phyloP scores from a whole-genome alignment of 1,140 invertebrate species.

The Drosophila lowei region DNA sequence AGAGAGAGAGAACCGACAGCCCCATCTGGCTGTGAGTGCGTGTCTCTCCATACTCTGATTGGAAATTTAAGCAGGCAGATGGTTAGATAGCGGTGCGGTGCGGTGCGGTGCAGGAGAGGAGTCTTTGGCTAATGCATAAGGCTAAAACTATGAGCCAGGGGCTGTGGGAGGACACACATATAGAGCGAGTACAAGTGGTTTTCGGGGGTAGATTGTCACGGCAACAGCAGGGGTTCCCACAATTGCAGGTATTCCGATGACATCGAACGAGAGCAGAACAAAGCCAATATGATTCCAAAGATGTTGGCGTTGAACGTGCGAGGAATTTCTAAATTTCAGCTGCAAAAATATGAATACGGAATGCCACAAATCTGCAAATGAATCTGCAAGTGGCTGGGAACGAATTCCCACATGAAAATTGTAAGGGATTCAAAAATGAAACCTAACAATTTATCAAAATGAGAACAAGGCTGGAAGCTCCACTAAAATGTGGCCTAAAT shows the following conservation, averaged over 20 bases:
- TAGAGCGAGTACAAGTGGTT: too few species aligned
- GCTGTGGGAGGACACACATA: slow-evolving; percentile 9
- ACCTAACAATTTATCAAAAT: too few species aligned
- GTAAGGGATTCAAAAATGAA: not conserved
- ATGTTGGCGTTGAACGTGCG: slow-evolving; percentile 20
- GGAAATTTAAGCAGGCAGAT: slow-evolving; percentile 46
- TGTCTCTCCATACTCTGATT: slow-evolving; percentile 42
- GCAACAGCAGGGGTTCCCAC: slow-evolving; percentile 4
- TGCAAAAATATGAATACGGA: slow-evolving; percentile 10
- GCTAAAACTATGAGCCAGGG: slow-evolving; percentile 40
- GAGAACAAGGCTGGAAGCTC: too few species aligned
- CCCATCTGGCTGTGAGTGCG: slow-evolving; percentile 16
- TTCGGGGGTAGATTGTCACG: slow-evolving; percentile 10
- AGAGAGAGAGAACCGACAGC: not conserved
- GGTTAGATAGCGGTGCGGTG: not conserved
- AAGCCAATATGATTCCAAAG: slow-evolving; percentile 42
- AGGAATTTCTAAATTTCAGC: slow-evolving; percentile 32
- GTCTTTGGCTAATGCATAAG: slow-evolving; percentile 35
- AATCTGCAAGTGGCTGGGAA: not conserved
- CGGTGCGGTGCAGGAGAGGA: not conserved
- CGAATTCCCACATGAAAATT: not conserved
- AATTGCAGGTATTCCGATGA: slow-evolving; percentile 38
- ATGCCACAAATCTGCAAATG: not conserved
- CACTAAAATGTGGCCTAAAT: too few species aligned
- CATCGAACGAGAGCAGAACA: slow-evolving; percentile 1